Percentiles rank a stretch among this genome's conserved stretches.
Conservation (phyloP, 2,113 vertebrate genomes). For the Camelus dromedarius region DNA sequence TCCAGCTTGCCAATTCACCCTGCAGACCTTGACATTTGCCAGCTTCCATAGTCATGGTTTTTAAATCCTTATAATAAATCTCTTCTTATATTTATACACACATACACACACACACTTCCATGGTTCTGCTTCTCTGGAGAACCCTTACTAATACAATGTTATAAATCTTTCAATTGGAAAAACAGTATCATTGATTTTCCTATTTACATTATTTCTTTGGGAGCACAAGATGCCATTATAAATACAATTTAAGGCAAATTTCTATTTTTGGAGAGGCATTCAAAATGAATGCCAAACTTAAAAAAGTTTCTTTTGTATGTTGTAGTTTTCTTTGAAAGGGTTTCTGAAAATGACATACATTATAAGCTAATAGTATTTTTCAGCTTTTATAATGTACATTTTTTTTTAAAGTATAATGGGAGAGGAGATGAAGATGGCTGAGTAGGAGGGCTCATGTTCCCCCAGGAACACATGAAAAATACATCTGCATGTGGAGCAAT, state of each 20-base stretch:
- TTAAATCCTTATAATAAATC: not conserved
- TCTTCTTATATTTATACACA: too few relatives aligned
- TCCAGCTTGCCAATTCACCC: not conserved
- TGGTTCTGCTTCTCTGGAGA: not conserved
- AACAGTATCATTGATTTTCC: conserved; percentile 46
- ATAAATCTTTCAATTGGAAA: conserved; percentile 41
- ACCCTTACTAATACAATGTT: not conserved
- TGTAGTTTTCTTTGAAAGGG: conserved; percentile 71
- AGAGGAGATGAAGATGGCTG: not conserved
- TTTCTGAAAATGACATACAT: conserved; percentile 55
- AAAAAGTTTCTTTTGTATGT: conserved; percentile 65
- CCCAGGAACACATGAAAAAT: not conserved
- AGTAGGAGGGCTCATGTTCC: not conserved
- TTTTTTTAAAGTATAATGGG: not conserved
- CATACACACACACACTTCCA: not conserved
- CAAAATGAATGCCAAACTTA: conserved; percentile 76
- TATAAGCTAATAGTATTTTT: conserved; percentile 68
- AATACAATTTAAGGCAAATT: conserved; percentile 80
- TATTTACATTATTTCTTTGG: conserved; percentile 34
- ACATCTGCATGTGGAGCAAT: not conserved
- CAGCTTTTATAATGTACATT: conserved; percentile 72
- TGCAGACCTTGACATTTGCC: not conserved
- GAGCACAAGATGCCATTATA: conserved; percentile 76
- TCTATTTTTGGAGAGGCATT: conserved; percentile 79
- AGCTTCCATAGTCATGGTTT: not conserved